Percentiles rank a stretch among this genome's conserved stretches.
Conservation (phyloP, 2,888 invertebrate species). For the Lasioglossum vierecki region DNA sequence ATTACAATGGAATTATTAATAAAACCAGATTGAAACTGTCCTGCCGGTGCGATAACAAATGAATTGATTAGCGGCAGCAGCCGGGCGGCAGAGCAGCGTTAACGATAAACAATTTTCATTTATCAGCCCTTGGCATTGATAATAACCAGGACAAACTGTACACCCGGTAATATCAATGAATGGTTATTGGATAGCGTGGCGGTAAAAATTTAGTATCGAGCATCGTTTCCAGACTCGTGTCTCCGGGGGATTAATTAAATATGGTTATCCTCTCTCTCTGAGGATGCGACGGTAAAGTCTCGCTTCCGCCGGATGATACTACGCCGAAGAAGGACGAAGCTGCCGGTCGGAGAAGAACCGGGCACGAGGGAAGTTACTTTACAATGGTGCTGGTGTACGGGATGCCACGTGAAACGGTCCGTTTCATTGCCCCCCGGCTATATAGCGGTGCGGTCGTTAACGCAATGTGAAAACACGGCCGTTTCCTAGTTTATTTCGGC, state of each 20-base stretch:
- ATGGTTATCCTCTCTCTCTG: not conserved
- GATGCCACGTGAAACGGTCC: conserved; percentile 62
- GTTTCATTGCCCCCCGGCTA: conserved; percentile 51
- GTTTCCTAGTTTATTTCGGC: conserved; percentile 65
- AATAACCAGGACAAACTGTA: conserved; percentile 3
- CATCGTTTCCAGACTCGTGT: not conserved
- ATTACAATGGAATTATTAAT: too few species aligned
- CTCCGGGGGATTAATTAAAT: conserved; percentile 21
- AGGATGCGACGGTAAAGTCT: not conserved
- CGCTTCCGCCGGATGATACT: not conserved
- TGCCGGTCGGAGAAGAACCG: conserved; percentile 28
- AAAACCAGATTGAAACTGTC: not conserved
- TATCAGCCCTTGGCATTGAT: conserved; percentile 4
- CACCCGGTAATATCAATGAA: conserved; percentile 15
- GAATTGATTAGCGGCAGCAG: not conserved
- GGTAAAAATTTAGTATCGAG: conserved; percentile 22
- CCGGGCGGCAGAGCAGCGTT: not conserved
- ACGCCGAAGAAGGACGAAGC: not conserved
- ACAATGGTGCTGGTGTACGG: conserved; percentile 48
- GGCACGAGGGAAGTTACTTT: conserved; percentile 56
- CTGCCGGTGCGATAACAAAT: not conserved
- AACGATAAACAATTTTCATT: conserved; percentile 25
- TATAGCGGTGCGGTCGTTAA: conserved; percentile 60
- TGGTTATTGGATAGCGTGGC: conserved; percentile 23
- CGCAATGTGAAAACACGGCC: conserved; percentile 60